Evolutionary conservation across 2,113 vertebrate genomes (phyloP), one percentile per base, ranked within the genome.

Genomic region (Myotis yumanensis): DNA sequence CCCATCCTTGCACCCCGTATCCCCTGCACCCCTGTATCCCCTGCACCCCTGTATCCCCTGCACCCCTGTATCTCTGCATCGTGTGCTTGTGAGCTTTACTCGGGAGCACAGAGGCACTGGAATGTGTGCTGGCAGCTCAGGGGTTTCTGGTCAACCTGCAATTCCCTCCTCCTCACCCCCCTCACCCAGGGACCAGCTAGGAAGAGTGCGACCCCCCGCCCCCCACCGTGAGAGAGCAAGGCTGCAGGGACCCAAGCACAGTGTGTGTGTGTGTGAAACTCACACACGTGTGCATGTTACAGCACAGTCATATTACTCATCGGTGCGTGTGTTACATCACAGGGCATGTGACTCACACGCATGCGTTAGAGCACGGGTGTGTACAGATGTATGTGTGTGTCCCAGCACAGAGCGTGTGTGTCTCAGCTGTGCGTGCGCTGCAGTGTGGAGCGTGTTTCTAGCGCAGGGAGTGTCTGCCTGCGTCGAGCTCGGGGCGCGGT

Each of bases 371-470:
- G 25, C 66, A 17, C 35, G 1, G 17, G 1, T n/a, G 12, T 62
- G 54, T 7, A 22, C 14, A 2, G 43, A 43, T 43, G 43, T 43
- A 20, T 37, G 12, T 75, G 46, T 80, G 48, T 54, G 46, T 52
- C 40, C 7, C 71, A 4, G 43, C 25, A 22, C 23, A 28, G 46
- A 54, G 52, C 14, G 48, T 75, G 25, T 20, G 64, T 46, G 64
- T 75, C 8, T 30, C 40, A 43, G 72, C 46, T 71, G 35, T 23
- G 46, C 15, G 35, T 35, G 37, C 46, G 37, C 17, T 23, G 28
- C 15, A 16, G 15, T 12, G 5, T 3, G 11, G 28, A 15, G 9
- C 1, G 3, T 4, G 48, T 48, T 81, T 98, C 99, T 99, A 98
- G 99, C 99, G 35, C 7, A 17, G 16, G 52, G 52, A 20, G 17